Conservation (phyloP, 2,797 vertebrate species). For the Pantherophis alleghaniensis region DNA sequence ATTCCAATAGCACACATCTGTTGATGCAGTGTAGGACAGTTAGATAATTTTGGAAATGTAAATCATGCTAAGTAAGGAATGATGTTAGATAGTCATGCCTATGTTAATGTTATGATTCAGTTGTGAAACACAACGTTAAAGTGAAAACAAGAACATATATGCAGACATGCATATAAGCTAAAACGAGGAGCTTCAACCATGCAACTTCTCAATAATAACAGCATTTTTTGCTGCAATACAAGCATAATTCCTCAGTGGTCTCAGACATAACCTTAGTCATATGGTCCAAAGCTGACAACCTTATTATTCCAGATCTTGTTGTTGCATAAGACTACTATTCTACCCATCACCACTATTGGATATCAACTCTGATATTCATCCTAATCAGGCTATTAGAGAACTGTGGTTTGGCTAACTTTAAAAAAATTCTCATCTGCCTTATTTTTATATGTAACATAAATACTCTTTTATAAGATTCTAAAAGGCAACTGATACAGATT, state of each 20-base stretch:
- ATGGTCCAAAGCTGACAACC: neutral
- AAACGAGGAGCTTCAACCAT: neutral
- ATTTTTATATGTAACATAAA: neutral
- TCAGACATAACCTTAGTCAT: neutral
- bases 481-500: neutral
- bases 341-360: neutral
- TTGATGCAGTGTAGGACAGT: neutral
- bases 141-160: neutral
- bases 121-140: neutral
- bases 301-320: neutral
- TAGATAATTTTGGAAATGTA: neutral
- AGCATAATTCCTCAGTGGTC: neutral
- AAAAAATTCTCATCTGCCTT: neutral
- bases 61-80: neutral
- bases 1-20: neutral
- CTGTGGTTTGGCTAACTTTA: neutral
- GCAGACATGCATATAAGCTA: neutral
- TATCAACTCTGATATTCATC: neutral
- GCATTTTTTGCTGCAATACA: neutral
- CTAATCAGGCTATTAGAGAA: neutral
- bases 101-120: neutral
- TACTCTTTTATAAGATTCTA: neutral
- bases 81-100: neutral
- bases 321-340: neutral
- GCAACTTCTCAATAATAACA: neutral